Evolutionary conservation across 2,797 vertebrate species (phyloP).

Genomic region (Myotis pilosus): DNA sequence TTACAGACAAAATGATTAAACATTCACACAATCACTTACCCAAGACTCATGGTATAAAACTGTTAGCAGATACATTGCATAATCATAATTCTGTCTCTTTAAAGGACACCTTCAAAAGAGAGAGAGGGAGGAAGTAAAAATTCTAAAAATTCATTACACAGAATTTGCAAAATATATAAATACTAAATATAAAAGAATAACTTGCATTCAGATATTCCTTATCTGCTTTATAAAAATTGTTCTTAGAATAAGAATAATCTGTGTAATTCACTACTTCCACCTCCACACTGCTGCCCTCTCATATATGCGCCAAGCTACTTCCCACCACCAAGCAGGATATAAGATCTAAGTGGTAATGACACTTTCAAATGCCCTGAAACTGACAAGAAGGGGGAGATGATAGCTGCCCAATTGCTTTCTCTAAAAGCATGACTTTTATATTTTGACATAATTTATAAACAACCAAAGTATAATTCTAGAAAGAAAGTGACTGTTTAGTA

Average conservation of each 20-base stretch:
- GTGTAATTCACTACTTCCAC: neutral
- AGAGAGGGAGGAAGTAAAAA: neutral
- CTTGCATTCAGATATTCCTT: neutral
- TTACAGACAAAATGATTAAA: neutral
- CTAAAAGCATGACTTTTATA: neutral
- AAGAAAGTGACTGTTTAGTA: slow-evolving; percentile 31
- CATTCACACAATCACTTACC: slow-evolving; percentile 86
- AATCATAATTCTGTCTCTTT: slow-evolving; percentile 93
- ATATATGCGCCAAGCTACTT: neutral
- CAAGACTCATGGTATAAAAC: slow-evolving; percentile 98
- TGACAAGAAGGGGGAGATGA: neutral
- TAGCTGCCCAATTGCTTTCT: neutral
- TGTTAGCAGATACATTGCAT: slow-evolving; percentile 94
- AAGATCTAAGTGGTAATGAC: neutral
- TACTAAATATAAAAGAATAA: neutral
- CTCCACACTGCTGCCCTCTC: neutral
- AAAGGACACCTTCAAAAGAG: slow-evolving; percentile 90
- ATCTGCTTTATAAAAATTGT: neutral
- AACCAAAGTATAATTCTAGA: slow-evolving; percentile 7
- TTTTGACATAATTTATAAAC: slow-evolving; percentile 42
- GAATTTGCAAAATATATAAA: neutral
- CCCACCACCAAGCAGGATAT: neutral
- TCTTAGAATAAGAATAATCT: neutral
- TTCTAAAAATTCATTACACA: neutral
- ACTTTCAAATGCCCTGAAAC: neutral